Conservation (phyloP, 1,140 invertebrate species). For the Drosophila nikananu region DNA sequence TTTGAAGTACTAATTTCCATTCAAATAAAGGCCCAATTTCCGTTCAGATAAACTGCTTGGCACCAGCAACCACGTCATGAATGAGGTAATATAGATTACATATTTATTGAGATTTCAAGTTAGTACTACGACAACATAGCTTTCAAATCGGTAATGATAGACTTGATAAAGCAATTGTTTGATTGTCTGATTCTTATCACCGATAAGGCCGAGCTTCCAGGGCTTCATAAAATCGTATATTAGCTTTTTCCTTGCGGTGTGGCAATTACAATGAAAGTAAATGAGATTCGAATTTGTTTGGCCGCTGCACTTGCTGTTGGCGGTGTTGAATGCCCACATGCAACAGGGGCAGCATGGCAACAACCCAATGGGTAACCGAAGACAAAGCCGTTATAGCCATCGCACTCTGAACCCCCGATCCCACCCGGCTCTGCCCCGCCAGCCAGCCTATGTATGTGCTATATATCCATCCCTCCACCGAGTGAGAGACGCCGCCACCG, state of each 20-base stretch:
- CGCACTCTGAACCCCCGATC: constrained; percentile 11
- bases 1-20: not conserved
- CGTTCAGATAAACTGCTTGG: not conserved
- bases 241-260: constrained; percentile 1
- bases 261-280: constrained; percentile 68
- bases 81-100: not conserved
- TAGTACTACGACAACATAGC: not conserved
- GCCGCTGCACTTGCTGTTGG: constrained; percentile 38
- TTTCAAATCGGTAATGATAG: not conserved
- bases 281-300: constrained; percentile 72
- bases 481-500: constrained; percentile 36
- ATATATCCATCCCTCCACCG: constrained; percentile 5
- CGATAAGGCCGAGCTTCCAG: not conserved
- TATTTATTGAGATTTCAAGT: not conserved
- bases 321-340: constrained; percentile 44
- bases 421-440: not conserved
- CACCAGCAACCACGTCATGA: not conserved
- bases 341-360: constrained; percentile 28
- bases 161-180: constrained; percentile 14
- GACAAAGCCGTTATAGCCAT: constrained; percentile 62
- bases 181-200: not conserved
- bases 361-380: constrained; percentile 49
- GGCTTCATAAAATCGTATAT: not conserved
- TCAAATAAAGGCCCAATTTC: constrained; percentile 2
- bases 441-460: not conserved